These are phyloP conservation scores for Ophion slaviceki DNA, from an alignment of 2,888 invertebrate species.

Conservation along the genomic window DNA sequence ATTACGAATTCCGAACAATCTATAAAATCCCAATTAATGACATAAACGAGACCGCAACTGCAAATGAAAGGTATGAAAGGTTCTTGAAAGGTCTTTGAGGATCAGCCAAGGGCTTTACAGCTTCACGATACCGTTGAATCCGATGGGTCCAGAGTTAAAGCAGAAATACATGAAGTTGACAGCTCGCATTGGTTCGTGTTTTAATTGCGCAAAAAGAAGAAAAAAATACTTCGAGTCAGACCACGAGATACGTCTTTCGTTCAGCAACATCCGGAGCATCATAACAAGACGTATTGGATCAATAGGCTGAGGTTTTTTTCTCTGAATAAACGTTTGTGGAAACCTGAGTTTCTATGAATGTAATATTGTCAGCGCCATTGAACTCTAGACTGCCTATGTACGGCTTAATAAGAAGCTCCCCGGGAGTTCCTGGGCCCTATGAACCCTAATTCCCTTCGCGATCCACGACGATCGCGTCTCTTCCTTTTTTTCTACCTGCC, in stretches of 20 bases:
- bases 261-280: no score
- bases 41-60: no score
- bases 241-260: no score
- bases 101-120: background rate
- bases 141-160: background rate
- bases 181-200: background rate
- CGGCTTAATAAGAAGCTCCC: conserved; percentile 53
- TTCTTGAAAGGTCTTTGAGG: background rate
- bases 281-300: no score
- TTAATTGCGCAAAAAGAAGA: background rate
- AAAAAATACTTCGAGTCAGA: background rate
- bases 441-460: conserved; percentile 27
- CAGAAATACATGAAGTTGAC: background rate
- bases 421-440: conserved; percentile 33
- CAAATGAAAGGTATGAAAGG: no score
- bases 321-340: no score
- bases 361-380: conserved; percentile 3
- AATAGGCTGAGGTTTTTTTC: no score
- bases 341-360: background rate
- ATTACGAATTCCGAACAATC: conserved; percentile 1
- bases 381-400: conserved; percentile 19
- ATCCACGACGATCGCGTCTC: conserved; percentile 26
- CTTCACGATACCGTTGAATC: background rate
- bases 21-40: background rate
- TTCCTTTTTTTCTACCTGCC: conserved; percentile 43